Conservation (phyloP, 2,113 vertebrate genomes). For the Pseudorhombus dupliciocellatus region DNA sequence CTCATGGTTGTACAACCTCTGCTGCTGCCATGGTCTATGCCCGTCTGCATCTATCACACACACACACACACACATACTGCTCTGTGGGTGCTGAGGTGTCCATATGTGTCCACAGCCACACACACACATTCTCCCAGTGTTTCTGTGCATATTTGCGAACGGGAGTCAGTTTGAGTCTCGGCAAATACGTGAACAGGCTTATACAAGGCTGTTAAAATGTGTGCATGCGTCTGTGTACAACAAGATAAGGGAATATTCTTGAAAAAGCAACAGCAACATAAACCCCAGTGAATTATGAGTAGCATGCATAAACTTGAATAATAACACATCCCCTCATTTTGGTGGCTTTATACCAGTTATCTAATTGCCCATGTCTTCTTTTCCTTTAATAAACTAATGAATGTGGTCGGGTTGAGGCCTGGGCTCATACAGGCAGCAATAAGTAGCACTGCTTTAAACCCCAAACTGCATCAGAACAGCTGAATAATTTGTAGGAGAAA, state of each 20-base stretch:
- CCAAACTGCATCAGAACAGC: slow-evolving; percentile 79
- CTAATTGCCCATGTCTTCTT: slow-evolving; percentile 79
- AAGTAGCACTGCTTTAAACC: slow-evolving; percentile 76
- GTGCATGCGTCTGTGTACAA: slow-evolving; percentile 66
- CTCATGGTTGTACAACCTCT: slow-evolving; percentile 55
- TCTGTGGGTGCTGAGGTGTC: not conserved
- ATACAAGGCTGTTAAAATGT: slow-evolving; percentile 66
- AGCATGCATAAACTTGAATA: slow-evolving; percentile 76
- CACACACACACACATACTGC: not conserved
- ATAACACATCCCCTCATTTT: slow-evolving; percentile 71
- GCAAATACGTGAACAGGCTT: slow-evolving; percentile 63
- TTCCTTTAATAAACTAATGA: slow-evolving; percentile 81
- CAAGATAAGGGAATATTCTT: slow-evolving; percentile 74
- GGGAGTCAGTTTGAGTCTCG: slow-evolving; percentile 47
- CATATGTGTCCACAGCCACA: slow-evolving; percentile 20
- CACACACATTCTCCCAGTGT: slow-evolving; percentile 31
- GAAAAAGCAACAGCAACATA: slow-evolving; percentile 72
- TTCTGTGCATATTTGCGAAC: slow-evolving; percentile 53
- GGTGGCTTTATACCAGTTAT: slow-evolving; percentile 74
- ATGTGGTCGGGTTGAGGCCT: slow-evolving; percentile 67
- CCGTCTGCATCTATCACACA: slow-evolving; percentile 34
- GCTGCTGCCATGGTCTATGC: slow-evolving; percentile 2
- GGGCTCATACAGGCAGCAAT: slow-evolving; percentile 76
- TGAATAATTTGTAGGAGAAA: slow-evolving; percentile 82
- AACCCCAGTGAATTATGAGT: slow-evolving; percentile 72